phyloP scores from a whole-genome alignment of 2,888 invertebrate genomes.

The Hydroisotoma schaefferi region DNA sequence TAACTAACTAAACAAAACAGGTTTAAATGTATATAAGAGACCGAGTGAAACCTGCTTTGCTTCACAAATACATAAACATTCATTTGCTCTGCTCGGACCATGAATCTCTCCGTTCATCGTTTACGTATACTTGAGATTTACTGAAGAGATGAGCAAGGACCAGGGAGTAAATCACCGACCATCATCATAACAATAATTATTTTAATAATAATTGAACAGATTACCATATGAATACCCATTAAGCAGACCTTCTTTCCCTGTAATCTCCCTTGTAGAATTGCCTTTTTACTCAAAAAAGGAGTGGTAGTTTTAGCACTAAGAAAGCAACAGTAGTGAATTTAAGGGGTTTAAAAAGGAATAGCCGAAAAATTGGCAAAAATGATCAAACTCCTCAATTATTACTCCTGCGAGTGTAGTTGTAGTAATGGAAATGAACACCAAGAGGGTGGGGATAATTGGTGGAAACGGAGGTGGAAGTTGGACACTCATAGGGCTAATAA shows the following conservation, averaged over 20 bases:
- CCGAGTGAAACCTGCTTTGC: slow-evolving; percentile 11
- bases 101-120: too few species aligned
- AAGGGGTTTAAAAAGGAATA: background rate
- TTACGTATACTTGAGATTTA: background rate
- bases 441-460: slow-evolving; percentile 1
- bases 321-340: too few species aligned
- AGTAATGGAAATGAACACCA: background rate
- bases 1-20: slow-evolving; percentile 17
- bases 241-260: background rate
- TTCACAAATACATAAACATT: slow-evolving; percentile 12
- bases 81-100: background rate
- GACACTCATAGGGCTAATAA: too few species aligned
- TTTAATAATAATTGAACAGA: slow-evolving; percentile 14
- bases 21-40: too few species aligned
- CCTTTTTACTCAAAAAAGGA: slow-evolving; percentile 2
- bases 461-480: slow-evolving; percentile 11
- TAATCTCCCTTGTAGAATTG: background rate
- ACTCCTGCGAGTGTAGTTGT: background rate
- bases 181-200: slow-evolving; percentile 17
- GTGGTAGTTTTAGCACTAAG: slow-evolving; percentile 1
- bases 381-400: background rate
- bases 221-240: slow-evolving; percentile 17
- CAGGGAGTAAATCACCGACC: slow-evolving; percentile 11
- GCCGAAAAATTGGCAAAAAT: slow-evolving; percentile 12
- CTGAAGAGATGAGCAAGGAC: background rate